Base-by-base conservation (phyloP, 2,888 invertebrate species). In the Diaprepes abbreviatus region DNA sequence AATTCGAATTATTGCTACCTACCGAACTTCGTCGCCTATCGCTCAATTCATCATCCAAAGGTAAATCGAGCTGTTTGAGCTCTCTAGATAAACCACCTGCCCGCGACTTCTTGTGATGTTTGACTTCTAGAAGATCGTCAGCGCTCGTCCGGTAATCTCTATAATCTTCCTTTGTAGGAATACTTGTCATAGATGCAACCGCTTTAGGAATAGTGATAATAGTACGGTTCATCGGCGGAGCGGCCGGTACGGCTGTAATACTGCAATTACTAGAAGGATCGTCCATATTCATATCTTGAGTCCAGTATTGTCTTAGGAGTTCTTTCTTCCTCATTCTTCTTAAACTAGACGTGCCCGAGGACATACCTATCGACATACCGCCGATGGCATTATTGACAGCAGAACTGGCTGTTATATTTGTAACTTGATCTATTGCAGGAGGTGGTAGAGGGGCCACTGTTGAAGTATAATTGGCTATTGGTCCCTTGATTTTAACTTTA, bases 301-400 rank as follows among this genome's bases (percentile, higher is more conserved):
- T 93, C 86, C 93, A 94, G 79, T 93, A 93, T 79, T 95, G 93
- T 16, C 94, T 88, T 28, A 96, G 84, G 58, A 96, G 81, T 80
- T 96, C 95, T 79, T 96, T 96, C 85, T 96, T 96, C 2, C 95
- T 88, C 95, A 95, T 96, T 16, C 95, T 87, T 19, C 95, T 86
- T 48, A 94, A 86, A 82, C 91, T 94, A 0, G 92, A 92, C 0
- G 92, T 91, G 7, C 92, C 55, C 0, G 64, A 50, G 4, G 63
- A 50, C 19, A 48, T 38, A 31, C 60, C 55, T 9, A 59, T 57
- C 4, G 69, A 57, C 9, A 54, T 64, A 24, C 59, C 50, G n/a
- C 65, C 50, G 4, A 33, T 52, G 3, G 64, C 24, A 17, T 84
- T 84, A 2, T 82, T 82, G 9, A 35, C 31, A 17, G 28, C 50